Conservation (phyloP, 1,140 invertebrate species). For the Eupristina koningsbergeri region DNA sequence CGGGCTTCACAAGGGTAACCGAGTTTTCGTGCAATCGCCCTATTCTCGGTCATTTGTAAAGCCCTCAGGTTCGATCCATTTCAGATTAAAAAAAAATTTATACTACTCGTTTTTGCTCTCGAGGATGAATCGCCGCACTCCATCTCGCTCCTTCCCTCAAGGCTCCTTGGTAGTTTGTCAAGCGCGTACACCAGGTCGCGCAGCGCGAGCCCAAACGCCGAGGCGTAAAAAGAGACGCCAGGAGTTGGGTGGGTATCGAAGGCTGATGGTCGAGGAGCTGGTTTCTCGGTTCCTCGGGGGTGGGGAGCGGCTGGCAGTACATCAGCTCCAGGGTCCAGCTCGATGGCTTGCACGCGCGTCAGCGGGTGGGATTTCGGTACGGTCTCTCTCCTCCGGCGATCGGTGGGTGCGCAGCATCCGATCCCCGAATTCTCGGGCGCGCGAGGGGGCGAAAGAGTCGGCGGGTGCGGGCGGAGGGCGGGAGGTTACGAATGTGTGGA, state of each 20-base stretch:
- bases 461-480: background rate
- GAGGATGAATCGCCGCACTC: no score
- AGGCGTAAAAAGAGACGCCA: conserved; percentile 18
- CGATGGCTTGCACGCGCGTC: conserved; percentile 46
- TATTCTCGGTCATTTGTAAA: conserved; percentile 36
- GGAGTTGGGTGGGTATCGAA: background rate
- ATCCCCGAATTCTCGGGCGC: background rate
- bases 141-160: no score
- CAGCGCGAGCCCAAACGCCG: background rate
- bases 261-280: conserved; percentile 6
- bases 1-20: background rate
- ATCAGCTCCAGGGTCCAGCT: conserved; percentile 32
- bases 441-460: background rate
- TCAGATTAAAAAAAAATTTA: conserved; percentile 35
- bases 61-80: conserved; percentile 30
- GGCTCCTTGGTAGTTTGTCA: no score
- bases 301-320: background rate
- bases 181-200: background rate
- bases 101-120: background rate
- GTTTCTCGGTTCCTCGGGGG: background rate
- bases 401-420: background rate
- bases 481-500: conserved; percentile 60
- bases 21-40: conserved; percentile 32
- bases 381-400: conserved; percentile 13
- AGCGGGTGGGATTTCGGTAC: conserved; percentile 56